Base-by-base conservation (phyloP, 2,888 invertebrate species). In the Tolmerus cingulatus region DNA sequence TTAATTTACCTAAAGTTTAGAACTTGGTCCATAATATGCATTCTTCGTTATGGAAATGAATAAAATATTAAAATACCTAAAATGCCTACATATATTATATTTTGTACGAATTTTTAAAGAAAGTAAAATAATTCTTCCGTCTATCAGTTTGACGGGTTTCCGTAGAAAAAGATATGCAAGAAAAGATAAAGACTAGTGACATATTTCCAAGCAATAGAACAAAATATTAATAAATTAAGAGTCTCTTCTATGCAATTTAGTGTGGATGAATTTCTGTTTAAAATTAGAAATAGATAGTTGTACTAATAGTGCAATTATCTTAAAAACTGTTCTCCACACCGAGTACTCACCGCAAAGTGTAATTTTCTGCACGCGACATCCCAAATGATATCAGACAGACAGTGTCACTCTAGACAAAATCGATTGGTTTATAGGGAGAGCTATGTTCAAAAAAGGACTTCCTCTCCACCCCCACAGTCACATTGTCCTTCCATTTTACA, bases 331-430 rank as follows among this genome's bases (percentile, higher is more conserved):
- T 27, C 66, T 66, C 27, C 23, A 57, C 23, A 19, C 66, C 19
- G 66, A 66, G 76, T 30, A 5, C n/a, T n/a, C 16, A 14, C 34
- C 34, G 40, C n/a, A 37, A 76, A 76, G 30, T 76, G 19, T 16
- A 76, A 76, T 37, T 76, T 76, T 76, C 76, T n/a, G 76, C 74
- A 74, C 37, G 74, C 76, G 37, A 76, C 66, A 66, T 76, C 8
- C 34, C 37, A 19, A 76, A 5, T 37, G 34, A 5, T 14, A 34
- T 12, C 74, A 76, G 76, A 37, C 34, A 37, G 37, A 34, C 76
- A 37, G 19, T 76, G 76, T 37, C 76, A 37, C 16, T 76, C 19
- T 37, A 76, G 76, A 37, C n/a, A 76, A 37, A 37, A 37, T 76
- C n/a, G 34, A 76, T 37, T 76, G 16, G 30, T 19, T 12, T 19